phyloP scores from a whole-genome alignment of 2,113 vertebrate genomes.

The Notarius lentiginosus region DNA sequence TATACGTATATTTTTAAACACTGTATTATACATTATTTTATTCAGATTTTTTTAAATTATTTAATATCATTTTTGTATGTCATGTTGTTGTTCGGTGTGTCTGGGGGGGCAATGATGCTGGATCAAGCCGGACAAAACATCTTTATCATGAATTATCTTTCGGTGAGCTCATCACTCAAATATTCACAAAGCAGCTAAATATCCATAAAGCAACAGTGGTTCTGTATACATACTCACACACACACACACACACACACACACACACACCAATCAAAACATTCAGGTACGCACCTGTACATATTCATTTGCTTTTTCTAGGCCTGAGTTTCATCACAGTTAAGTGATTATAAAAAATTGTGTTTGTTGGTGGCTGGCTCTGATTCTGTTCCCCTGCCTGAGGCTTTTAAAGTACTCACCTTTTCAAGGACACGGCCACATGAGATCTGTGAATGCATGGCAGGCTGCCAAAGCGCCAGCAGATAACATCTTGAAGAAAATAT shows the following conservation, averaged over 20 bases:
- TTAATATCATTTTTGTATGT: too few relatives aligned
- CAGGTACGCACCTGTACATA: slow-evolving; percentile 46
- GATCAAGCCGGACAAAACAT: not conserved
- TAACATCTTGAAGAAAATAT: slow-evolving; percentile 92
- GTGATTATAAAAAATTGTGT: slow-evolving; percentile 72
- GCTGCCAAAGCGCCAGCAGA: slow-evolving; percentile 76
- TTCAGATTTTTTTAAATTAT: not conserved
- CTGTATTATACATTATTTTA: not conserved
- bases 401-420: slow-evolving; percentile 61
- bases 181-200: not conserved
- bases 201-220: not conserved
- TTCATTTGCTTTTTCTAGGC: slow-evolving; percentile 55
- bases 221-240: slow-evolving; percentile 26
- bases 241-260: slow-evolving; percentile 17
- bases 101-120: not conserved
- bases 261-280: slow-evolving; percentile 38
- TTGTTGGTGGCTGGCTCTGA: slow-evolving; percentile 64
- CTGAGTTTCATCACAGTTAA: slow-evolving; percentile 74
- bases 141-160: slow-evolving; percentile 25
- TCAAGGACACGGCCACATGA: slow-evolving; percentile 57
- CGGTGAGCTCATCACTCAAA: not conserved
- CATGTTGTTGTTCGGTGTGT: not conserved
- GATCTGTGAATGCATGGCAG: slow-evolving; percentile 68
- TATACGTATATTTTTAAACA: not conserved
- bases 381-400: slow-evolving; percentile 64